phyloP scores from a whole-genome alignment of 35 echinoderm and acorn worm species.

The Apostichopus parvimensis region DNA sequence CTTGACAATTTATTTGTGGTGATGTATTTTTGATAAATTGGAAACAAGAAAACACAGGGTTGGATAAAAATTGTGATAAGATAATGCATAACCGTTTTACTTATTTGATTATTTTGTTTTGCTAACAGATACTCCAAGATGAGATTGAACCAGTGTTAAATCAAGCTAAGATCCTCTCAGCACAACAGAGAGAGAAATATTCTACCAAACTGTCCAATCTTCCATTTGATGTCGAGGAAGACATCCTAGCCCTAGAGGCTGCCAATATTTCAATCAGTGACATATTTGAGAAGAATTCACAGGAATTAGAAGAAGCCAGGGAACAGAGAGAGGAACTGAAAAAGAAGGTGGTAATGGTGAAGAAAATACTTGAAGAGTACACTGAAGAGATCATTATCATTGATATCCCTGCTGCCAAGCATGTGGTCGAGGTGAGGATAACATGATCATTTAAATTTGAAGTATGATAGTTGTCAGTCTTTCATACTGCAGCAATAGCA shows the following conservation, averaged over 20 bases:
- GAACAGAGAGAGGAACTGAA: conserved; percentile 60
- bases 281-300: conserved; percentile 29
- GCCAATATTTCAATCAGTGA: neutral
- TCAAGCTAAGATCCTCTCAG: neutral
- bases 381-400: conserved; percentile 55
- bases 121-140: neutral
- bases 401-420: conserved; percentile 64
- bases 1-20: too few relatives aligned
- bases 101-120: neutral
- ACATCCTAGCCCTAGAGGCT: neutral
- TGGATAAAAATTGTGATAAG: too few relatives aligned
- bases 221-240: conserved; percentile 13
- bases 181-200: conserved; percentile 40
- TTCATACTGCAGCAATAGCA: too few relatives aligned
- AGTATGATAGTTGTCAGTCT: neutral
- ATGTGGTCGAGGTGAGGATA: conserved; percentile 59
- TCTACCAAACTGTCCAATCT: conserved; percentile 1
- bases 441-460: neutral
- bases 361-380: conserved; percentile 46
- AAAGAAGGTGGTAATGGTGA: conserved; percentile 36
- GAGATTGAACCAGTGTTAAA: conserved; percentile 7
- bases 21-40: too few relatives aligned
- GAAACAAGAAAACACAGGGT: too few relatives aligned
- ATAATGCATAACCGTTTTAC: too few relatives aligned
- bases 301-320: conserved; percentile 51